phyloP scores from a whole-genome alignment of 2,888 invertebrate genomes.

The Caradrina kadenii region DNA sequence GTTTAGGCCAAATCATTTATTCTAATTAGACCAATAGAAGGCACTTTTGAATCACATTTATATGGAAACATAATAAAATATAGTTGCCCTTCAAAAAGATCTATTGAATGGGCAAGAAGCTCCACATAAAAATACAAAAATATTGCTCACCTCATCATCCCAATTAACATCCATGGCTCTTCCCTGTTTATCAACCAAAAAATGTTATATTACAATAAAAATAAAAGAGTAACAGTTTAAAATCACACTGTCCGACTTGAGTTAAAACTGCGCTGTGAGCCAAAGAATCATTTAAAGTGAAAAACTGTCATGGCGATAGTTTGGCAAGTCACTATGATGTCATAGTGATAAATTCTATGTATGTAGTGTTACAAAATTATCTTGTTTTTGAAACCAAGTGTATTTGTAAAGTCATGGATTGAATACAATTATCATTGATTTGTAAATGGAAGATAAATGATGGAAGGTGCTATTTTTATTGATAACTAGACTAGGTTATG shows the following conservation, averaged over 20 bases:
- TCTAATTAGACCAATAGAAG: too few relatives aligned
- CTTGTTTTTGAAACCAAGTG: conserved; percentile 8
- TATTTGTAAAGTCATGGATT: not conserved
- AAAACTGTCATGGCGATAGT: not conserved
- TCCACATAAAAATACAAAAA: conserved; percentile 4
- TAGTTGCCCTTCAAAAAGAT: too few relatives aligned
- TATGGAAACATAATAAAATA: too few relatives aligned
- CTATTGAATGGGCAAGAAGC: not conserved
- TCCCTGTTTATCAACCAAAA: conserved; percentile 31
- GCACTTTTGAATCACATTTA: not conserved
- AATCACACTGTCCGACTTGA: conserved; percentile 9
- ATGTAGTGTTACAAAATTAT: conserved; percentile 27
- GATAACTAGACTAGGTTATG: not conserved
- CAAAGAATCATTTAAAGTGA: conserved; percentile 11
- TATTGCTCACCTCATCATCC: conserved; percentile 47
- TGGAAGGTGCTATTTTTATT: conserved; percentile 3
- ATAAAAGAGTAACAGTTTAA: conserved; percentile 4
- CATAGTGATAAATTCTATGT: conserved; percentile 6
- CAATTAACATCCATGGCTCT: conserved; percentile 37
- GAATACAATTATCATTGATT: conserved; percentile 21
- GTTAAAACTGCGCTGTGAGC: conserved; percentile 11
- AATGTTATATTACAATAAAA: conserved; percentile 35
- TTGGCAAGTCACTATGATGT: conserved; percentile 44
- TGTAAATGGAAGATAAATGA: conserved; percentile 14
- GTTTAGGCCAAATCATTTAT: too few relatives aligned